Percentiles rank a stretch among this genome's conserved stretches.
phyloP scores from a whole-genome alignment of 2,113 vertebrate species.

The Neolamprologus tretocephalus region DNA sequence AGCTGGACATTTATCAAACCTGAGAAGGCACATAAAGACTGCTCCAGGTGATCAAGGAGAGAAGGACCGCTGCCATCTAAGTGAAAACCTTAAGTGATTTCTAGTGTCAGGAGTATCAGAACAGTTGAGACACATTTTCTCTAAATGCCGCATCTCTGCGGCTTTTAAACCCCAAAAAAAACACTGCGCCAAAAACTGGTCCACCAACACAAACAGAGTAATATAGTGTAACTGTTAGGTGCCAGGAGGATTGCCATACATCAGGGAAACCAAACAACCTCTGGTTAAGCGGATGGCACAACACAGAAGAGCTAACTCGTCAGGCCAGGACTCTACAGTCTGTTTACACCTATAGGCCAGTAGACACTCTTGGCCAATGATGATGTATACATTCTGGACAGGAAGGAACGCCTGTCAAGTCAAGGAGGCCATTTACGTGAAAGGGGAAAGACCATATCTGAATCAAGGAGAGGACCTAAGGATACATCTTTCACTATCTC shows the following conservation, averaged over 20 bases:
- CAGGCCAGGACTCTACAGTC: not conserved
- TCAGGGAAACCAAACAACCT: not conserved
- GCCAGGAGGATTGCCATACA: not conserved
- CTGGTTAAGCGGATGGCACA: not conserved
- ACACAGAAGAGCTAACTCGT: not conserved
- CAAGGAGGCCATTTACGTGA: not conserved
- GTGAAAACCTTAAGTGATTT: not conserved
- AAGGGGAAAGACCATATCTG: not conserved
- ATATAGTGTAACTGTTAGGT: not conserved
- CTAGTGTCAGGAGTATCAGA: not conserved
- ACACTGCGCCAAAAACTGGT: not conserved
- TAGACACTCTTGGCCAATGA: not conserved
- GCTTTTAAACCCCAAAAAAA: not conserved
- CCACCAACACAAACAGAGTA: not conserved
- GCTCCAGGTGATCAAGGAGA: not conserved
- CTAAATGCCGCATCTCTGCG: not conserved
- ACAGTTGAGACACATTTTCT: not conserved
- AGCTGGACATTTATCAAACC: not conserved
- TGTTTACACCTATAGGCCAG: not conserved
- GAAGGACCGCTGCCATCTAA: not conserved
- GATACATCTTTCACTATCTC: not conserved
- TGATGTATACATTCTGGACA: not conserved
- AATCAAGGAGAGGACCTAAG: not conserved
- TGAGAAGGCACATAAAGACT: not conserved
- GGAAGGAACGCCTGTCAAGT: not conserved